Conservation (phyloP, 2,113 vertebrate species). For the Pristiophorus japonicus region DNA sequence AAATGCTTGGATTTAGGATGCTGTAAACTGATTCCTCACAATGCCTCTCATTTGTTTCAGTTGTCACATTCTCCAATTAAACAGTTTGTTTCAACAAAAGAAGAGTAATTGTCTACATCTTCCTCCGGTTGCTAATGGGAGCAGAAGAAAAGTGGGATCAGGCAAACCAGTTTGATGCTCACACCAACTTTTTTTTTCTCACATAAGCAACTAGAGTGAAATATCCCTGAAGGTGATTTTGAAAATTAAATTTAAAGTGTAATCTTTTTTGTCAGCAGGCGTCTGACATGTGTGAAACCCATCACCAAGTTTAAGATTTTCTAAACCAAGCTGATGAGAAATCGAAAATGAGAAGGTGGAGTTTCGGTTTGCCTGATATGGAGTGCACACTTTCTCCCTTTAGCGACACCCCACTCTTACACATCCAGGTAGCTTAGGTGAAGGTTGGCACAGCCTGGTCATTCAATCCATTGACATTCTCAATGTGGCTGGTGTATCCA, state of each 20-base stretch:
- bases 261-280: background rate
- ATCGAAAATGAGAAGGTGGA: background rate
- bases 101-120: slow-evolving; percentile 17
- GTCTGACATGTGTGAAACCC: background rate
- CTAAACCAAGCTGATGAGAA: background rate
- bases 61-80: background rate
- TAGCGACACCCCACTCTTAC: background rate
- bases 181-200: background rate
- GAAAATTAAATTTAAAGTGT: background rate
- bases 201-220: background rate
- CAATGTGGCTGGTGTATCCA: background rate
- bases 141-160: background rate
- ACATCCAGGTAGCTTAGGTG: background rate
- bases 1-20: background rate
- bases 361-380: background rate
- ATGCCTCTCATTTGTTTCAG: background rate
- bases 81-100: background rate
- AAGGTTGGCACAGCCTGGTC: background rate
- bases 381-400: background rate
- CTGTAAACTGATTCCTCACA: background rate
- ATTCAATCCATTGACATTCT: background rate
- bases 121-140: background rate
- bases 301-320: background rate
- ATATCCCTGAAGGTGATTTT: background rate
- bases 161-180: background rate